A percentile compares a stretch with the other conserved stretches of the same genome.
Evolutionary conservation across 2,888 invertebrate species (phyloP).

Genomic region (Dorcus hopei): DNA sequence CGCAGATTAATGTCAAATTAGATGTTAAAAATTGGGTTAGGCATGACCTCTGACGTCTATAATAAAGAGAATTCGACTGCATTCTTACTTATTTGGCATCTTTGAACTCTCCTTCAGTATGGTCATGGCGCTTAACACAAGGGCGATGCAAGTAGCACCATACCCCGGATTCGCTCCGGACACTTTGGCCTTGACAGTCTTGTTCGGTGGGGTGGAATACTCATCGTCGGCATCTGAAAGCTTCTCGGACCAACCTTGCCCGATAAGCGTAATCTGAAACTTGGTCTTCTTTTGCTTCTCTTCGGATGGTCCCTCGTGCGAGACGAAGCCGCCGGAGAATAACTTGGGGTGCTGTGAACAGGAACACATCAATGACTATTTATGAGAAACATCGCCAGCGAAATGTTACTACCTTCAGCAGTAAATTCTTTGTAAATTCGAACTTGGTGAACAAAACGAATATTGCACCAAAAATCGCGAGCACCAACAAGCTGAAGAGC

Average conservation of each 20-base stretch:
- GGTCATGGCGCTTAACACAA: constrained; percentile 71
- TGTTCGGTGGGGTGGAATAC: constrained; percentile 60
- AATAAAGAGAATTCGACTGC: too few species aligned
- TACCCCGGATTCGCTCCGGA: constrained; percentile 75
- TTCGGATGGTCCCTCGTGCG: constrained; percentile 64
- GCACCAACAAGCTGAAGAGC: constrained; percentile 52
- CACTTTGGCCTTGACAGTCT: constrained; percentile 64
- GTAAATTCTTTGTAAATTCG: constrained; percentile 59
- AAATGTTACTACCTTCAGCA: constrained; percentile 56
- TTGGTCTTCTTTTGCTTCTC: constrained; percentile 58
- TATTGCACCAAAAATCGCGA: constrained; percentile 57
- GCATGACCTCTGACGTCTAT: too few species aligned
- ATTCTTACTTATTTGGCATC: constrained; percentile 67
- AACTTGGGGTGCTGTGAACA: constrained; percentile 42
- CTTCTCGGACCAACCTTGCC: constrained; percentile 74
- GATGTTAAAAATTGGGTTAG: too few species aligned
- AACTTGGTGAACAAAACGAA: constrained; percentile 61
- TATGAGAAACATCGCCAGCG: too few species aligned
- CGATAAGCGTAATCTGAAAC: constrained; percentile 70
- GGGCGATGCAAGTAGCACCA: constrained; percentile 71
- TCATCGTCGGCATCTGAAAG: constrained; percentile 56
- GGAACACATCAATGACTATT: background rate
- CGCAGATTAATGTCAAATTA: too few species aligned
- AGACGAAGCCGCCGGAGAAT: constrained; percentile 69
- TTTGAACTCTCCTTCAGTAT: constrained; percentile 72